These are phyloP conservation scores for Lanistes nyassanus DNA, from an alignment of 1,140 invertebrate species.

Conservation along the genomic window DNA sequence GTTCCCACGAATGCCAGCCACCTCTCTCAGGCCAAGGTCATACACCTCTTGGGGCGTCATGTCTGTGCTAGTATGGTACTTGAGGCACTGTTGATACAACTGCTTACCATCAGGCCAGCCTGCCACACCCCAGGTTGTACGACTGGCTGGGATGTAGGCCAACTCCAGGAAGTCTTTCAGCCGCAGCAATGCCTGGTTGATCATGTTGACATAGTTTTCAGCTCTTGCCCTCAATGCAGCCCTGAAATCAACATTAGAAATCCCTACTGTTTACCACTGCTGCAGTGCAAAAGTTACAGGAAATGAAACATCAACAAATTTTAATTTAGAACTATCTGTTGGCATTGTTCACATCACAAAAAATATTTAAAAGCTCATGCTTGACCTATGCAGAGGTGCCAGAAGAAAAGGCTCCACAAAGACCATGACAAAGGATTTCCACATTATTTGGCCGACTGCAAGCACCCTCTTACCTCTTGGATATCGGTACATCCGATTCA, in stretches of 20 bases:
- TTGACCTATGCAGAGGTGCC: no score
- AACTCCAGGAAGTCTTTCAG: constrained; percentile 26
- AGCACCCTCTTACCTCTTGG: not conserved
- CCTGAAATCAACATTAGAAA: not conserved
- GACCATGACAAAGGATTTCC: no score
- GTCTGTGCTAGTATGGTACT: constrained; percentile 62
- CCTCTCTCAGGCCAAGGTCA: constrained; percentile 62
- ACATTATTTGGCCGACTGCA: no score
- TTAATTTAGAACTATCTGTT: no score
- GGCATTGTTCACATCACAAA: no score
- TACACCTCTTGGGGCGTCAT: constrained; percentile 65
- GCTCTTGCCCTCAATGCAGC: not conserved
- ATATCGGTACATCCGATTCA: constrained; percentile 1
- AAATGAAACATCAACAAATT: no score
- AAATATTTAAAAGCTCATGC: no score
- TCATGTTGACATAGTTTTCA: not conserved
- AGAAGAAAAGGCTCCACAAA: no score
- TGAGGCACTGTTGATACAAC: constrained; percentile 61
- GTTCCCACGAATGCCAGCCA: constrained; percentile 60
- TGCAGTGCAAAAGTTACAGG: no score
- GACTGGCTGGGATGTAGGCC: constrained; percentile 54
- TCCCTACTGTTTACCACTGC: no score
- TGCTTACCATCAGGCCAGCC: constrained; percentile 55
- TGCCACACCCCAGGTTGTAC: constrained; percentile 54
- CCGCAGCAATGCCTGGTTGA: constrained; percentile 5